phyloP scores from a whole-genome alignment of 2,797 vertebrate genomes.

The Masticophis lateralis region DNA sequence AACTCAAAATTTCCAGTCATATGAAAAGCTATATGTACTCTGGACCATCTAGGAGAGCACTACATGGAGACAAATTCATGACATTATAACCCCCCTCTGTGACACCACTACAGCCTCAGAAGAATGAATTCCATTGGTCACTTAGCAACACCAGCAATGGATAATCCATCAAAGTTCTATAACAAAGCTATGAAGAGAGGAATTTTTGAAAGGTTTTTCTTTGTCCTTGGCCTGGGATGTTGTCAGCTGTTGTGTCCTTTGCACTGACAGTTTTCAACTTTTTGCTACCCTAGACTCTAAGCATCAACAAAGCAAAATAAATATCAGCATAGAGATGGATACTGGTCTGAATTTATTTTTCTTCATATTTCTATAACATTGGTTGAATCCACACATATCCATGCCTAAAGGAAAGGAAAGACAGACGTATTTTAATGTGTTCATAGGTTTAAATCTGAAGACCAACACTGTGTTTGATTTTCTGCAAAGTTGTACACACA shows the following conservation, averaged over 20 bases:
- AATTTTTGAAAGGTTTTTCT: background rate
- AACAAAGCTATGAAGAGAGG: constrained; percentile 17
- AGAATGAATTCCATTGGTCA: constrained; percentile 36
- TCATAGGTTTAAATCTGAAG: background rate
- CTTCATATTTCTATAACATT: background rate
- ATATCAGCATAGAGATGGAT: background rate
- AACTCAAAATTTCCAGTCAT: constrained; percentile 7
- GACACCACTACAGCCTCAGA: background rate
- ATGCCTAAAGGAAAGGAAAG: background rate
- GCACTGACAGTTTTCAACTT: background rate
- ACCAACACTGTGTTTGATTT: background rate
- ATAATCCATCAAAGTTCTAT: constrained; percentile 39
- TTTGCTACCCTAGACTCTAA: background rate
- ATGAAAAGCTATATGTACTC: constrained; percentile 3
- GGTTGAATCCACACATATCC: background rate
- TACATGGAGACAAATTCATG: constrained; percentile 3
- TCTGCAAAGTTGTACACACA: background rate
- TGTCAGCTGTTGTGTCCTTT: background rate
- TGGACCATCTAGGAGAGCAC: background rate
- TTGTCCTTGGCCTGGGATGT: background rate
- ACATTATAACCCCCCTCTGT: background rate
- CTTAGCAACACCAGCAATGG: background rate
- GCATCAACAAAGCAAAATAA: background rate
- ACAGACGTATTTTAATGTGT: background rate
- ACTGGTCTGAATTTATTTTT: background rate